Conservation (phyloP, 2,113 vertebrate genomes). For the Sander lucioperca region DNA sequence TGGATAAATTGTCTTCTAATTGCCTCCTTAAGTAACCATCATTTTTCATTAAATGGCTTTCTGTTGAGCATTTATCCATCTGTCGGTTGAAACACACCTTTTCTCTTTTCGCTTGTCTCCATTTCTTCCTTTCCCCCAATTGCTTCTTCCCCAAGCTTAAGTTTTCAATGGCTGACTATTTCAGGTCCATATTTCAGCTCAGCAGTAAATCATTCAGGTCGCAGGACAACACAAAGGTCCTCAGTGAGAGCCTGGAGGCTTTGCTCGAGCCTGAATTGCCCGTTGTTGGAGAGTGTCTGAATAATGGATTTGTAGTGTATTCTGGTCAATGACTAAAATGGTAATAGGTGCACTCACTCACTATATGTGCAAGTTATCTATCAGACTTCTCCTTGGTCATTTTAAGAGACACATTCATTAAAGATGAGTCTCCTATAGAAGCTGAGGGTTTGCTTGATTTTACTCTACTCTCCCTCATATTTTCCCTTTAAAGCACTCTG, state of each 20-base stretch:
- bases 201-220: slow-evolving; percentile 74
- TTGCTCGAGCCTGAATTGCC: slow-evolving; percentile 42
- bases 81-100: slow-evolving; percentile 3
- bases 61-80: slow-evolving; percentile 44
- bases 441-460: slow-evolving; percentile 17
- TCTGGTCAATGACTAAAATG: slow-evolving; percentile 18
- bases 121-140: background rate
- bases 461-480: background rate
- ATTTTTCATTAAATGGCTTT: slow-evolving; percentile 41
- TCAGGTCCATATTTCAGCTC: slow-evolving; percentile 64
- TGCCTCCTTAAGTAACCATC: slow-evolving; percentile 51
- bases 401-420: slow-evolving; percentile 35
- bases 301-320: slow-evolving; percentile 58
- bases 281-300: slow-evolving; percentile 30
- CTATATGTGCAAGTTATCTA: background rate
- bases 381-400: background rate
- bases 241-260: slow-evolving; percentile 36
- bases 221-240: slow-evolving; percentile 69
- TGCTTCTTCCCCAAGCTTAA: background rate
- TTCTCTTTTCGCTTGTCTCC: background rate
- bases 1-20: slow-evolving; percentile 59
- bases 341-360: background rate
- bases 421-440: slow-evolving; percentile 34
- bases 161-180: slow-evolving; percentile 55
- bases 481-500: slow-evolving; percentile 12